A percentile compares a stretch with the other conserved stretches of the same genome.
These are phyloP conservation scores for Craseonycteris thonglongyai DNA, from an alignment of 2,113 vertebrate species.

Conservation along the genomic window DNA sequence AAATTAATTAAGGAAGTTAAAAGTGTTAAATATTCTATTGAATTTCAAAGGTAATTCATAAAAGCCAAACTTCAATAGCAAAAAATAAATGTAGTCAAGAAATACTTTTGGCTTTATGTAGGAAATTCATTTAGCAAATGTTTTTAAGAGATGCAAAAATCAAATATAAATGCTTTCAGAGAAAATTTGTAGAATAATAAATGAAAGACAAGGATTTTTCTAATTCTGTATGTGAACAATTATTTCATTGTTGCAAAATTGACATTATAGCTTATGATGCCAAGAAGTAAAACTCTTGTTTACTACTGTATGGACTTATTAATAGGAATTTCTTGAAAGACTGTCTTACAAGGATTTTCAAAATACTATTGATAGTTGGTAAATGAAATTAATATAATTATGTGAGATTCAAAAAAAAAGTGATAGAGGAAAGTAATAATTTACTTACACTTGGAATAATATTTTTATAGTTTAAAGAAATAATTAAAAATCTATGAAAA, in stretches of 20 bases:
- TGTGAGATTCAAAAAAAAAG: background rate
- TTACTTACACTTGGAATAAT: background rate
- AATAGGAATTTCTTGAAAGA: conserved; percentile 4
- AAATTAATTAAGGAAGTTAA: background rate
- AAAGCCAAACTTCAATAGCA: background rate
- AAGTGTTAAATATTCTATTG: background rate
- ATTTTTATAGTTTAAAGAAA: conserved; percentile 6
- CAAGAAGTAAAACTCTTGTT: background rate
- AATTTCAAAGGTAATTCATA: background rate
- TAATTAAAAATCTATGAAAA: background rate
- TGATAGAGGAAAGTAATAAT: background rate
- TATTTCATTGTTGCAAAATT: background rate
- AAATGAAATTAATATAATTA: background rate
- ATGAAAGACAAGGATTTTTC: background rate
- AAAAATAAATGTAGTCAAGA: background rate
- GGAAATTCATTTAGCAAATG: background rate
- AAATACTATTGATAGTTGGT: background rate
- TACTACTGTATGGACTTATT: background rate
- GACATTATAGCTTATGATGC: background rate
- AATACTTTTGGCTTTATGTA: background rate
- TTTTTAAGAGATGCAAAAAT: background rate
- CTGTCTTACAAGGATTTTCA: background rate
- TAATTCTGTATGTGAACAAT: background rate
- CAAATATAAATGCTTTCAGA: background rate
- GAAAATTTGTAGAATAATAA: background rate